A percentile compares a stretch with the other conserved stretches of the same genome.
These are phyloP conservation scores for Labia minor DNA, from an alignment of 2,888 invertebrate species.

Conservation along the genomic window DNA sequence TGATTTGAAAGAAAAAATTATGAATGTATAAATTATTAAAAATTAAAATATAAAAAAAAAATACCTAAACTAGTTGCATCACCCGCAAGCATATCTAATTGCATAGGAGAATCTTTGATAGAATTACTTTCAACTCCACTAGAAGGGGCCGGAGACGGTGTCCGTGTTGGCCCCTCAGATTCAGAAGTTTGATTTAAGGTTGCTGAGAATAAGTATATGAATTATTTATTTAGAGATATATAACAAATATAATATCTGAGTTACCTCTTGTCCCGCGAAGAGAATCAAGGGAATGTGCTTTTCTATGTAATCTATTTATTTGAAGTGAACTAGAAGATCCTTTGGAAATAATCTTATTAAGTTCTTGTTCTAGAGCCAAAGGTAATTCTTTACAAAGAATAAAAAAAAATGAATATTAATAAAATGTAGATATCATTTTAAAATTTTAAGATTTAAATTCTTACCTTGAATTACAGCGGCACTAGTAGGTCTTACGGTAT, in stretches of 20 bases:
- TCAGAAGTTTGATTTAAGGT: constrained; percentile 26
- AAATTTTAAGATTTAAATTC: neutral
- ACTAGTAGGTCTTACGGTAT: neutral
- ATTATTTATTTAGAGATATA: constrained; percentile 1
- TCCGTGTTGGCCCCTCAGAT: constrained; percentile 42
- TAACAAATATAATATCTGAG: constrained; percentile 17
- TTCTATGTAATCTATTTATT: constrained; percentile 23
- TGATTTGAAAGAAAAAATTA: neutral
- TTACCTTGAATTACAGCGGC: neutral
- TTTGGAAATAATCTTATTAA: constrained; percentile 34
- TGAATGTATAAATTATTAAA: constrained; percentile 16
- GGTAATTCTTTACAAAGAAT: constrained; percentile 32
- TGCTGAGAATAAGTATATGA: constrained; percentile 24
- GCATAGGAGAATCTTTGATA: constrained; percentile 72
- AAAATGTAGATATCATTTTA: constrained; percentile 22
- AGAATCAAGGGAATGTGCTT: constrained; percentile 32
- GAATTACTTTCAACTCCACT: constrained; percentile 77
- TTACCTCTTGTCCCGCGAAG: constrained; percentile 28
- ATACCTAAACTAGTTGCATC: constrained; percentile 46
- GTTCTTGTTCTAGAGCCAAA: constrained; percentile 36
- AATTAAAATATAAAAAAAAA: constrained; percentile 18
- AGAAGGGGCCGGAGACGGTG: constrained; percentile 80
- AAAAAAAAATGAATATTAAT: constrained; percentile 13
- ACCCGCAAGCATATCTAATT: constrained; percentile 63
- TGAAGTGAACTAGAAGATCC: neutral